phyloP scores from a whole-genome alignment of 2,797 vertebrate genomes.

The Brachyrhaphis roseni region DNA sequence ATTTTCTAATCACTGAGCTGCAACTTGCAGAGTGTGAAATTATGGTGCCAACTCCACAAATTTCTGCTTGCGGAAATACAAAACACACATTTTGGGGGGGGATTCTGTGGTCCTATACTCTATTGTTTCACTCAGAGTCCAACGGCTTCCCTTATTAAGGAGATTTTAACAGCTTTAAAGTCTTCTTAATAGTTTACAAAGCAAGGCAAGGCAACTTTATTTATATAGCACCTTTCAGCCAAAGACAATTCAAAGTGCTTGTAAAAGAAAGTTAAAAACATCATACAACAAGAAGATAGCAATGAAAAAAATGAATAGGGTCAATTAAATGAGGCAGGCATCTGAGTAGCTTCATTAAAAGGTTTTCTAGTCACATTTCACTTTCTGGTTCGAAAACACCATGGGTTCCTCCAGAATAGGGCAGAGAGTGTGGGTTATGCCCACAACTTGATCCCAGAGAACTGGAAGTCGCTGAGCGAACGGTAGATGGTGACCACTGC shows the following conservation, averaged over 20 bases:
- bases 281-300: too few species aligned
- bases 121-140: background rate
- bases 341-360: background rate
- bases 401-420: background rate
- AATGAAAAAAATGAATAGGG: background rate
- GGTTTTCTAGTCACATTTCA: background rate
- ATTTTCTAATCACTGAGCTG: conserved; percentile 26
- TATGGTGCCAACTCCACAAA: conserved; percentile 12
- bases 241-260: too few species aligned
- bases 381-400: background rate
- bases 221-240: too few species aligned
- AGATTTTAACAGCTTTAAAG: too few species aligned
- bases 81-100: background rate
- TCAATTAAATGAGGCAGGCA: background rate
- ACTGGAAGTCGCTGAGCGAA: background rate
- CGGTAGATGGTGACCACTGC: background rate
- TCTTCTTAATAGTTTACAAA: too few species aligned
- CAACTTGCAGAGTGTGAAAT: conserved; percentile 22
- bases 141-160: conserved; percentile 15
- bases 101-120: conserved; percentile 15
- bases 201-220: too few species aligned
- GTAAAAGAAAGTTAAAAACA: too few species aligned
- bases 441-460: background rate
- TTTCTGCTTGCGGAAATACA: background rate
- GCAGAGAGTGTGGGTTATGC: background rate